Evolutionary conservation across 2,797 vertebrate species (phyloP).

Genomic region (Coregonus suidteri): DNA sequence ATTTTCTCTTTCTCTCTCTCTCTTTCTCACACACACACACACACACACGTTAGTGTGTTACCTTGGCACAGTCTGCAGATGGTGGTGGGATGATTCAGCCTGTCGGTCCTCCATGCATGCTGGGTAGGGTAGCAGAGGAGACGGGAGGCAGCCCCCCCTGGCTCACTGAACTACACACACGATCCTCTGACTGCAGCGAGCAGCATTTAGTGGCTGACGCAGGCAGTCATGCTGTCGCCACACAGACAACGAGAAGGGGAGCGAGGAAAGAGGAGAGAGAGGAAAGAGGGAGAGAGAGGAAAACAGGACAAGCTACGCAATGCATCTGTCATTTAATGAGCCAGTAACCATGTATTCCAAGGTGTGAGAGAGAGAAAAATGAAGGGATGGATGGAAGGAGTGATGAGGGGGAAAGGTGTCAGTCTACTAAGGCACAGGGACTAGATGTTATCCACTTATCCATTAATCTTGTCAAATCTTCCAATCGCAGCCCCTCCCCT

Average conservation of each 20-base stretch:
- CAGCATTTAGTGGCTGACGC: constrained; percentile 54
- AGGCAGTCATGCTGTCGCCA: constrained; percentile 60
- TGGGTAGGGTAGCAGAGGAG: constrained; percentile 38
- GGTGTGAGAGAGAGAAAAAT: background rate
- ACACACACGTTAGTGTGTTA: constrained; percentile 45
- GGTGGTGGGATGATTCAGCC: constrained; percentile 60
- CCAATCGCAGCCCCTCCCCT: background rate
- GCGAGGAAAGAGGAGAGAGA: background rate
- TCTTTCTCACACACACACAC: constrained; percentile 8
- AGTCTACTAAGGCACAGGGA: background rate
- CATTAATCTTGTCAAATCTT: background rate
- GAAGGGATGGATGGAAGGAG: background rate
- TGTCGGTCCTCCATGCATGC: constrained; percentile 70
- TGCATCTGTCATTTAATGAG: background rate
- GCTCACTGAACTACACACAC: background rate
- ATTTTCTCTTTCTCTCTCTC: background rate
- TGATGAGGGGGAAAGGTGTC: background rate
- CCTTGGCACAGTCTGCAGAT: constrained; percentile 68
- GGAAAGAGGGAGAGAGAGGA: constrained; percentile 14
- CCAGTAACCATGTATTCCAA: background rate
- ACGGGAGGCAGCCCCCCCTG: constrained; percentile 5
- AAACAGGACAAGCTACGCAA: background rate
- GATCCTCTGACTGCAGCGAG: constrained; percentile 43
- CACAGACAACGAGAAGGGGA: constrained; percentile 2
- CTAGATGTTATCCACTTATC: background rate